Conservation (phyloP, 2,888 invertebrate species). For the Allophyes oxyacanthae region DNA sequence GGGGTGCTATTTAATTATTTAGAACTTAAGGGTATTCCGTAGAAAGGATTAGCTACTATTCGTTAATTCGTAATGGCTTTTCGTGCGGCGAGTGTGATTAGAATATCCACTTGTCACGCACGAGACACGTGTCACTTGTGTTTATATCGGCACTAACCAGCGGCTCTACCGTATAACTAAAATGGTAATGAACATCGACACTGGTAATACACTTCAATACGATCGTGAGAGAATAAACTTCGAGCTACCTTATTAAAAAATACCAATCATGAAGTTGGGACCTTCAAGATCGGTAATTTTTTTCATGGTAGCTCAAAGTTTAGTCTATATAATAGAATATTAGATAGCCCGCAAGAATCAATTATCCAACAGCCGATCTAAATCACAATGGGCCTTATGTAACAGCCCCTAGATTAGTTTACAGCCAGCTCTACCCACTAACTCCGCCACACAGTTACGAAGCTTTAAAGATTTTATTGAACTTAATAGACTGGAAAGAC, state of each 20-base stretch:
- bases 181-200: no score
- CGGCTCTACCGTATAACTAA: no score
- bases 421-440: slow-evolving; percentile 8
- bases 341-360: slow-evolving; percentile 17
- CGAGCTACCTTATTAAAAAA: no score
- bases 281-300: no score
- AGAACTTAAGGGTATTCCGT: slow-evolving; percentile 8
- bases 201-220: no score
- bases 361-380: slow-evolving; percentile 8
- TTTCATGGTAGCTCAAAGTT: no score
- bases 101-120: slow-evolving; percentile 27
- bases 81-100: not conserved
- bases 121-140: no score
- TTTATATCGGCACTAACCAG: no score
- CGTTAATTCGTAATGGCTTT: slow-evolving; percentile 9
- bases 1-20: slow-evolving; percentile 34
- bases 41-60: slow-evolving; percentile 15
- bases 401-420: slow-evolving; percentile 18
- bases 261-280: no score
- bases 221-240: no score
- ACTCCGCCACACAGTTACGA: not conserved
- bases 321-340: no score
- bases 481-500: slow-evolving; percentile 6
- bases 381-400: not conserved
- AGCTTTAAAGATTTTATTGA: slow-evolving; percentile 2